phyloP scores from a whole-genome alignment of 2,113 vertebrate species.

The Riparia riparia region DNA sequence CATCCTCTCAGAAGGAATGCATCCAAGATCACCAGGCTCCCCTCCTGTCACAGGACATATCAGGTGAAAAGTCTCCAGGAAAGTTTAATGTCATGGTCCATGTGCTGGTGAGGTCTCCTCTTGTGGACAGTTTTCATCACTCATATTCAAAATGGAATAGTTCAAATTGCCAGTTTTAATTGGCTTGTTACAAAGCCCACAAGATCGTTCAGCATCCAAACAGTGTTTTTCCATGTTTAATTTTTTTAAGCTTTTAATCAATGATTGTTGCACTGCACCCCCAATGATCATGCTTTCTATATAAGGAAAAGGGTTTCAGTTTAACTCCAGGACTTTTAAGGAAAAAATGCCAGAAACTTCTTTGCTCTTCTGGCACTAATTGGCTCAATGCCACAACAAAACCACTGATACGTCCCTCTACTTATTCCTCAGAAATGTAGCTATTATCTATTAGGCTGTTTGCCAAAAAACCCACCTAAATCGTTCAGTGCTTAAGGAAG shows the following conservation, averaged over 20 bases:
- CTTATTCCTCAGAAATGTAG: no score
- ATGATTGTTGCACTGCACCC: not conserved
- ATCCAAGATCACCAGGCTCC: not conserved
- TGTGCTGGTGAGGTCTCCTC: not conserved
- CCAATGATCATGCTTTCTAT: no score
- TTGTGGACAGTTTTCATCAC: not conserved
- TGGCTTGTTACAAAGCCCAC: not conserved
- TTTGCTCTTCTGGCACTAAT: no score
- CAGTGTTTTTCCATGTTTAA: rapidly evolving
- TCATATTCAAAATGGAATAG: not conserved
- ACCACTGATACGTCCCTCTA: no score
- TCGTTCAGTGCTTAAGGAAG: no score
- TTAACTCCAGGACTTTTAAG: no score
- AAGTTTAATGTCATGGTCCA: not conserved
- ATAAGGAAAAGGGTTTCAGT: no score
- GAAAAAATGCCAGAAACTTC: no score
- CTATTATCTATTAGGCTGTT: no score
- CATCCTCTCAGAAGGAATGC: not conserved
- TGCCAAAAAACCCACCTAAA: no score
- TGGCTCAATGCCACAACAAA: no score
- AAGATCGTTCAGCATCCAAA: not conserved
- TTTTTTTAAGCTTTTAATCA: not conserved
- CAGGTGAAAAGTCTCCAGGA: not conserved
- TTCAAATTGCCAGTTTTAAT: not conserved
- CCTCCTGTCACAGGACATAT: not conserved